Evolutionary conservation across 92 coral and sea anemone genomes (phyloP).

Genomic region (Epizoanthus rinbou): DNA sequence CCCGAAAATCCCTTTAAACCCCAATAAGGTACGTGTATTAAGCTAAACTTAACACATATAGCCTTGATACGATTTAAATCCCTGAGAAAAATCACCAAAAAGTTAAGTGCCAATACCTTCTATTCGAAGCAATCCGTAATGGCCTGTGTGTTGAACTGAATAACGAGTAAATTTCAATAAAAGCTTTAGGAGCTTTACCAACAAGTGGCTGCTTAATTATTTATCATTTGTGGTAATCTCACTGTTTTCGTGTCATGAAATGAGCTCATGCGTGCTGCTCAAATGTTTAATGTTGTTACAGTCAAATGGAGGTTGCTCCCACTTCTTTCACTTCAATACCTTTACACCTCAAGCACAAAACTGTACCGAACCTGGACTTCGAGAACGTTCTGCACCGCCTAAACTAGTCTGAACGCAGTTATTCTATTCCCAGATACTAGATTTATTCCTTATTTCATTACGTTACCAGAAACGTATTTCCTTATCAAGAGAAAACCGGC

Average conservation of each 20-base stretch:
- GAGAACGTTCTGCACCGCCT: not conserved
- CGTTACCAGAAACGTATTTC: conserved; percentile 29
- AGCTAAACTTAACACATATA: conserved; percentile 1
- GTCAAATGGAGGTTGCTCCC: conserved; percentile 4
- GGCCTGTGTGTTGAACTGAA: conserved; percentile 78
- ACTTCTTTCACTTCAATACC: not conserved
- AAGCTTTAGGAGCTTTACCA: conserved; percentile 62
- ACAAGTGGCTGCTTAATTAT: conserved; percentile 38
- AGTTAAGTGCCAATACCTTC: conserved; percentile 44
- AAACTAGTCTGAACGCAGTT: not conserved
- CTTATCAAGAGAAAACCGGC: conserved; percentile 26
- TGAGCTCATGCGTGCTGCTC: conserved; percentile 36
- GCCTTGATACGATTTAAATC: conserved; percentile 4
- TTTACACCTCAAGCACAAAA: not conserved
- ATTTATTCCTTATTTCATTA: conserved; percentile 2
- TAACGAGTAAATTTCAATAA: conserved; percentile 70
- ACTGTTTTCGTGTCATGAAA: conserved; percentile 36
- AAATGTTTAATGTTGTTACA: conserved; percentile 16
- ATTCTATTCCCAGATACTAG: not conserved
- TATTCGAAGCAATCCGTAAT: conserved; percentile 57
- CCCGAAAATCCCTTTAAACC: no score
- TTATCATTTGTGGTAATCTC: conserved; percentile 8
- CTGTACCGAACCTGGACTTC: not conserved
- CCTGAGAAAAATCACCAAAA: not conserved
- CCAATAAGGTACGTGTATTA: no score